Conservation (phyloP, 2,888 invertebrate genomes). For the Vesta saturnalis region DNA sequence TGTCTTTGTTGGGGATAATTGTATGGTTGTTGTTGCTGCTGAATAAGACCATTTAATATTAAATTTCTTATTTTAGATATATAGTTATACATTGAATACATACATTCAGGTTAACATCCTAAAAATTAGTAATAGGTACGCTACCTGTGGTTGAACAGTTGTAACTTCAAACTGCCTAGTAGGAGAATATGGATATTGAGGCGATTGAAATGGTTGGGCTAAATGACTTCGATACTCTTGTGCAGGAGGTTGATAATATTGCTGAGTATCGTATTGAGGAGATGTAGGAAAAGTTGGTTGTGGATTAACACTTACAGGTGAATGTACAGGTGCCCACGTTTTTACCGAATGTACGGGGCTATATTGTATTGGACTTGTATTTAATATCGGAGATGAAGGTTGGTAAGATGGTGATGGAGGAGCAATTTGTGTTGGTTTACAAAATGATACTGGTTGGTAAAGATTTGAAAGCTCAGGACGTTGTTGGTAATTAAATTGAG, state of each 20-base stretch:
- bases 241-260: conserved; percentile 33
- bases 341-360: conserved; percentile 56
- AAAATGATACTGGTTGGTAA: conserved; percentile 20
- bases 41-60: neutral
- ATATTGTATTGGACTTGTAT: conserved; percentile 51
- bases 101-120: neutral
- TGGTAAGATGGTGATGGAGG: conserved; percentile 53
- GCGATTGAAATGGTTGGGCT: conserved; percentile 42
- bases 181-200: conserved; percentile 43
- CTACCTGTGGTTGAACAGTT: conserved; percentile 27
- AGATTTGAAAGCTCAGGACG: conserved; percentile 22
- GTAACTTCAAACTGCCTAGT: conserved; percentile 31
- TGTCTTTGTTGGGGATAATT: conserved; percentile 11
- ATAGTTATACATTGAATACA: neutral
- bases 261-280: conserved; percentile 42
- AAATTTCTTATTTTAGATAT: neutral
- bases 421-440: conserved; percentile 30
- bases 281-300: conserved; percentile 55
- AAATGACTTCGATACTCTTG: conserved; percentile 38
- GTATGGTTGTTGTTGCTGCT: conserved; percentile 28
- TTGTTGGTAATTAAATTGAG: conserved; percentile 34
- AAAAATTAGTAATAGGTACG: conserved; percentile 11
- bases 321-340: conserved; percentile 64
- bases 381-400: conserved; percentile 49
- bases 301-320: conserved; percentile 58